These are phyloP conservation scores for Periophthalmus magnuspinnatus DNA, from an alignment of 2,797 vertebrate genomes.

Conservation along the genomic window DNA sequence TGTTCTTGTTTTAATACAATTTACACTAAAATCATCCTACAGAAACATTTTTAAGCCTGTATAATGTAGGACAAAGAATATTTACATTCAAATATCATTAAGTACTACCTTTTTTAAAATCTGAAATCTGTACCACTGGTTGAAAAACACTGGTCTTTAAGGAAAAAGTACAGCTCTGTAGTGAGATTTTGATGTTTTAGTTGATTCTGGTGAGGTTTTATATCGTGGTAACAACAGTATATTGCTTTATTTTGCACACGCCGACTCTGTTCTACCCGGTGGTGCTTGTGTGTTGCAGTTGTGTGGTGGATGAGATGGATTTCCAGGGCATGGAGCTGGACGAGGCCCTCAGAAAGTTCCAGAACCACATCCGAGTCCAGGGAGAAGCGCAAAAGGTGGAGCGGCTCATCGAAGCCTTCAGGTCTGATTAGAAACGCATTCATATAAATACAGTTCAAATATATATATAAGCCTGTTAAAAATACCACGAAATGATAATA, in stretches of 20 bases:
- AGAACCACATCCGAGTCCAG: conserved; percentile 96
- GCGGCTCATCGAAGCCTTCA: conserved; percentile 95
- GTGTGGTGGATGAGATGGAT: conserved; percentile 98
- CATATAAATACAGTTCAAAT: neutral
- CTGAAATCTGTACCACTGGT: no score
- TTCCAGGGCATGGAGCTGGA: conserved; percentile 95
- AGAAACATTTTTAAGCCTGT: no score
- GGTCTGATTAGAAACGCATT: conserved; percentile 67
- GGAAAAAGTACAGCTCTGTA: no score
- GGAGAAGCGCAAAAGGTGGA: conserved; percentile 98
- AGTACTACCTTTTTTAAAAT: no score
- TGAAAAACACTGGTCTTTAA: no score
- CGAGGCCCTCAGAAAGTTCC: conserved; percentile 95
- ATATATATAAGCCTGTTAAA: neutral
- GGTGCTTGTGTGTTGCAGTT: conserved; percentile 72
- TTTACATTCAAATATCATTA: no score
- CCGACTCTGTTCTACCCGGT: neutral
- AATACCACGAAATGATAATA: neutral
- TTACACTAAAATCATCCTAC: no score
- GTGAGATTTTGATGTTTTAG: no score
- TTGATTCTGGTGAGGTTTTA: no score
- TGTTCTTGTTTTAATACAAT: no score
- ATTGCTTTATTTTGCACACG: neutral
- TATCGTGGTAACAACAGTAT: no score
- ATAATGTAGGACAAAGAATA: no score